These are phyloP conservation scores for Acipenser oxyrinchus DNA, from an alignment of 2,797 vertebrate genomes.

Conservation along the genomic window DNA sequence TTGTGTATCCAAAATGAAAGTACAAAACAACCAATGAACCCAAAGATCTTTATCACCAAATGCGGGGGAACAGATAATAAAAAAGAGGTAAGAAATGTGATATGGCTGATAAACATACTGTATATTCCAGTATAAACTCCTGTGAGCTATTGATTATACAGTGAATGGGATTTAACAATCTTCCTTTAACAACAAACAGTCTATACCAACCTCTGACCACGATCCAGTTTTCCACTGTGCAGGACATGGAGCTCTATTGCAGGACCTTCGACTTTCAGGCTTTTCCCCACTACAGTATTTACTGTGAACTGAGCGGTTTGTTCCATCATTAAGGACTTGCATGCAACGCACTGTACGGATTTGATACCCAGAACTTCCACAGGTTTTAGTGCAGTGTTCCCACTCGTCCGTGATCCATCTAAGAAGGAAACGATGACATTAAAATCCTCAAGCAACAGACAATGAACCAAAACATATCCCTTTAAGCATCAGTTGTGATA, in stretches of 20 bases:
- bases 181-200: background rate
- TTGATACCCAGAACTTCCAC: conserved; percentile 82
- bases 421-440: background rate
- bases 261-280: conserved; percentile 76
- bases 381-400: conserved; percentile 90
- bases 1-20: no score
- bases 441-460: no score
- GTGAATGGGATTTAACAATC: background rate
- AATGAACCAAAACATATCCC: no score
- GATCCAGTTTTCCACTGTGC: conserved; percentile 78
- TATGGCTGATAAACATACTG: no score
- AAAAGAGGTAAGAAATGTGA: no score
- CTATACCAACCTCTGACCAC: conserved; percentile 76
- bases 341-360: conserved; percentile 83
- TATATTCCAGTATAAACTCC: background rate
- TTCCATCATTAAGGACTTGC: conserved; percentile 69
- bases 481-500: no score
- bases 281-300: conserved; percentile 82
- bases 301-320: conserved; percentile 82
- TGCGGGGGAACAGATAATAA: no score
- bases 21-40: no score
- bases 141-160: background rate
- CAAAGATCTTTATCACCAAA: no score
- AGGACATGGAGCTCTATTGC: conserved; percentile 72
- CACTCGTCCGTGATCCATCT: conserved; percentile 89